Percentiles rank a stretch among this genome's conserved stretches.
These are phyloP conservation scores for Paelopatides confundens DNA, from an alignment of 53 echinoderm and acorn worm genomes.

Conservation along the genomic window DNA sequence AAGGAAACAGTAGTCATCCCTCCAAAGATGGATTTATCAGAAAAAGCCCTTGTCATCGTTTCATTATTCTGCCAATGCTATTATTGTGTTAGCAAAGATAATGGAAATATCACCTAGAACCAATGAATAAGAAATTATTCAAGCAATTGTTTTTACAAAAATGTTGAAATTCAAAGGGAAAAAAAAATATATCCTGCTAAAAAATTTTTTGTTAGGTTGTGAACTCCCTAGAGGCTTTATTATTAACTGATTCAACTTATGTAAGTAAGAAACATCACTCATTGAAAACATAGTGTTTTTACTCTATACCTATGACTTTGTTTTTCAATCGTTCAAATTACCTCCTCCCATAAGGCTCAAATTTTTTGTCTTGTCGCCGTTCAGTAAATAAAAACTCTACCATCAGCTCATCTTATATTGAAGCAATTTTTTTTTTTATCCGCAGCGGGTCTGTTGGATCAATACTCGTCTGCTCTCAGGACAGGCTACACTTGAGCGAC, in stretches of 20 bases:
- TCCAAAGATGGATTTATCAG: neutral
- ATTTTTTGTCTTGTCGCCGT: constrained; percentile 43
- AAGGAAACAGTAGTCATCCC: neutral
- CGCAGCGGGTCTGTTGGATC: constrained; percentile 32
- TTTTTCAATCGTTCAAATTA: constrained; percentile 38
- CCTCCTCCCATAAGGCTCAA: constrained; percentile 50
- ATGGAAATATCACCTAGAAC: neutral
- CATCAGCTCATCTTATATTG: constrained; percentile 14
- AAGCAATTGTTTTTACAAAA: neutral
- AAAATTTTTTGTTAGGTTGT: neutral
- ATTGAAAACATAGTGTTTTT: constrained; percentile 18
- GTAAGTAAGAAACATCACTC: constrained; percentile 23
- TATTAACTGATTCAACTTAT: neutral
- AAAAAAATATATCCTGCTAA: neutral
- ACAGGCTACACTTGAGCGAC: constrained; percentile 44
- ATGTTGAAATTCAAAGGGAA: neutral
- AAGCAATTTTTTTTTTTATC: constrained; percentile 47
- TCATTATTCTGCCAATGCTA: neutral
- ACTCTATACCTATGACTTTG: neutral
- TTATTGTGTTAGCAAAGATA: neutral
- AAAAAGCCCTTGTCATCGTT: too few species aligned
- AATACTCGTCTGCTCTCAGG: constrained; percentile 43
- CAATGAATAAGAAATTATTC: neutral
- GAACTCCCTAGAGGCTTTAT: neutral
- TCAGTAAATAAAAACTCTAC: constrained; percentile 26